Conservation (phyloP, 2,797 vertebrate species). For the Manis javanica region DNA sequence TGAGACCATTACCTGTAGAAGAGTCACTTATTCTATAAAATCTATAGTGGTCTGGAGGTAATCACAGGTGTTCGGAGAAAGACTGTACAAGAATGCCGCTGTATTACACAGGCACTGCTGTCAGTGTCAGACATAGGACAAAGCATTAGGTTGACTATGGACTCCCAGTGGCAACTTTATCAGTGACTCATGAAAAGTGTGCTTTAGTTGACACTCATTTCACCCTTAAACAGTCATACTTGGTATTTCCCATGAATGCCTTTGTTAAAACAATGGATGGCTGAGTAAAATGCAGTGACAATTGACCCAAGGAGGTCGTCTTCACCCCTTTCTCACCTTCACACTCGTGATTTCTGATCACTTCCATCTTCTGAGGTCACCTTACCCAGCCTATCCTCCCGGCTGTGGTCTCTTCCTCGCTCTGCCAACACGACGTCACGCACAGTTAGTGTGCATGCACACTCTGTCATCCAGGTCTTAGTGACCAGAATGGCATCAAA, state of each 20-base stretch:
- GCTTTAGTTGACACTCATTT: background rate
- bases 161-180: background rate
- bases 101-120: background rate
- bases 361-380: background rate
- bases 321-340: background rate
- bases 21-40: background rate
- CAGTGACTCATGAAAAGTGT: background rate
- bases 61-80: background rate
- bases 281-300: too few relatives aligned
- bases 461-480: background rate
- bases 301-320: background rate
- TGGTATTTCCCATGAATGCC: background rate
- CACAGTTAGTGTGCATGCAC: background rate
- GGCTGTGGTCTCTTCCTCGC: background rate
- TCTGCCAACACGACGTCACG: background rate
- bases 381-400: background rate
- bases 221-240: background rate
- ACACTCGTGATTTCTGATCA: background rate
- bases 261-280: background rate
- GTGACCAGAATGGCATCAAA: background rate
- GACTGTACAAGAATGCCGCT: background rate
- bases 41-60: background rate
- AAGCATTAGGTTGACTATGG: background rate
- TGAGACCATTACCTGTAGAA: background rate
- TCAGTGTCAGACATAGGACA: background rate